Evolutionary conservation across 1,140 invertebrate genomes (phyloP), one percentile per base, ranked within the genome.

Genomic region (Anoplolepis gracilipes): DNA sequence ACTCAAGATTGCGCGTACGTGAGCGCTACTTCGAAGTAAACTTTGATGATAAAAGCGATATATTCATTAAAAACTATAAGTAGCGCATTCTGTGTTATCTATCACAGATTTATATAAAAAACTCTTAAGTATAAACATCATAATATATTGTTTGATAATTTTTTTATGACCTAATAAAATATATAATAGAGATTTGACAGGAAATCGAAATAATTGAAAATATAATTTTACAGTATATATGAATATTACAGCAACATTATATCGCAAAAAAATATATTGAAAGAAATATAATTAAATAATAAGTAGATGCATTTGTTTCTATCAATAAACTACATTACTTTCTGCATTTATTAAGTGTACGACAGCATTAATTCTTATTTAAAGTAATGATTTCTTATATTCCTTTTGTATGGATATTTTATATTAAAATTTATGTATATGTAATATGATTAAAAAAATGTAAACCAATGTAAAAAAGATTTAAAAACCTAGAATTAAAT

Each of bases 241-340:
- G 7, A 57, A 57, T n/a, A 57, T 10, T 57, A 57, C 1, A 57
- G 10, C 7, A 57, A 57, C 1, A 55, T n/a, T 22, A 49, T 46
- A 46, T 49, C 4, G 0, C 10, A 46, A 70, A 72, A 22, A 33
- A 72, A 53, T 70, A 49, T 49, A 16, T 49, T 19, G 5, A 49
- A 53, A 53, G 5, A 55, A 16, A 61, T 28, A 57, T 57, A 36
- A 61, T 33, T 28, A 39, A 59, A 59, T 39, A 72, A 72, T 69
- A 46, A 49, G 13, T 3, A 49, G 46, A 49, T 49, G 3, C 13
- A 49, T 49, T 0, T n/a, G 4, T 16, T 49, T 5, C 4, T 16
- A 49, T 19, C 4, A 49, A 49, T 19, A n/a, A n/a, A 49, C 2
- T 49, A 2, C 16, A 49, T 49, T 49, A 49, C 16, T 19, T 49